phyloP scores from a whole-genome alignment of 2,113 vertebrate genomes.

The Electrona antarctica region DNA sequence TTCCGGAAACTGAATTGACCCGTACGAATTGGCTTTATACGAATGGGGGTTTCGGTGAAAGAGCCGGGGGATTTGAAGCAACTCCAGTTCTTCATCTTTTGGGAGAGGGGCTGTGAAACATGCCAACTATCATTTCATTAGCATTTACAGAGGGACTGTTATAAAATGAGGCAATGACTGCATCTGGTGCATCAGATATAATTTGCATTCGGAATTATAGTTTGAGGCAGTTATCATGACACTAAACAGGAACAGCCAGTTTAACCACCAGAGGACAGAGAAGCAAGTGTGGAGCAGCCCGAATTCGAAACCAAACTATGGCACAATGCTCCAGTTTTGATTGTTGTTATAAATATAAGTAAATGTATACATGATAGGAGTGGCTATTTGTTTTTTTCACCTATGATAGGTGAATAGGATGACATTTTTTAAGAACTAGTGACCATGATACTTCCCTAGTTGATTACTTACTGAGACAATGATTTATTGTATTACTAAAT shows the following conservation, averaged over 20 bases:
- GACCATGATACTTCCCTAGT: no score
- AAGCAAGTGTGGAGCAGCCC: background rate
- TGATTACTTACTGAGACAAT: no score
- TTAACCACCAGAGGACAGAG: slow-evolving; percentile 23
- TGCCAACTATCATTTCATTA: background rate
- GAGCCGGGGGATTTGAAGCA: background rate
- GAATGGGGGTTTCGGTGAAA: slow-evolving; percentile 26
- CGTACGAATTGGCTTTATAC: background rate
- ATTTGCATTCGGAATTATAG: background rate
- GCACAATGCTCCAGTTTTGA: slow-evolving; percentile 44
- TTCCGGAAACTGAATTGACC: slow-evolving; percentile 14
- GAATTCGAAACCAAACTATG: background rate
- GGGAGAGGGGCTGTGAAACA: background rate
- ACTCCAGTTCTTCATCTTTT: background rate
- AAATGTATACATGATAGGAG: no score
- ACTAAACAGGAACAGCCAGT: slow-evolving; percentile 55
- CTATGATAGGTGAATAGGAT: no score
- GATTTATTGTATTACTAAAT: no score
- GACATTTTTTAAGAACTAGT: no score
- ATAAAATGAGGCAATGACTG: background rate
- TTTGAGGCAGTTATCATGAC: slow-evolving; percentile 11
- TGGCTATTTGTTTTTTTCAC: no score
- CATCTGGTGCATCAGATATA: no score
- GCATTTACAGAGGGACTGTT: background rate
- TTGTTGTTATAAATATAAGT: no score